A percentile compares a stretch with the other conserved stretches of the same genome.
These are phyloP conservation scores for Neotoma lepida DNA, from an alignment of 2,113 vertebrate species.

Conservation along the genomic window DNA sequence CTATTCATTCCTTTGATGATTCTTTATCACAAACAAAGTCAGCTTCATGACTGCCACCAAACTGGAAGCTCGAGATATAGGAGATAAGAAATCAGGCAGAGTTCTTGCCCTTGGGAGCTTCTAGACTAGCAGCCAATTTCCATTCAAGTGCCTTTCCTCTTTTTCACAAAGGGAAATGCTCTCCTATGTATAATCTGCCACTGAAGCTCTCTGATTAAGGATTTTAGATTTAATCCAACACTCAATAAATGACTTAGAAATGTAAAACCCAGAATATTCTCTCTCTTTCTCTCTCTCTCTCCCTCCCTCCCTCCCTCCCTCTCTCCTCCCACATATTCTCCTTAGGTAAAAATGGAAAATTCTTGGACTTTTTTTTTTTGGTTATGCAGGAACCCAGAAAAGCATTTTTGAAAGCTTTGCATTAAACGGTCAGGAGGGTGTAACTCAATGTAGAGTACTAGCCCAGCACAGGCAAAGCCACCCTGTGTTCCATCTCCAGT, in stretches of 20 bases:
- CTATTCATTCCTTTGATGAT: not conserved
- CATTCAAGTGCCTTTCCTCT: not conserved
- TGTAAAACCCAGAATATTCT: slow-evolving; percentile 30
- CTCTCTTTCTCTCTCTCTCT: not conserved
- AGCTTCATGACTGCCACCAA: not conserved
- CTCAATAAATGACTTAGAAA: not conserved
- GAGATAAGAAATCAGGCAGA: not conserved
- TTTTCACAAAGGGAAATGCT: slow-evolving; percentile 13
- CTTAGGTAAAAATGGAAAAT: slow-evolving; percentile 4
- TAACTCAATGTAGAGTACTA: not conserved
- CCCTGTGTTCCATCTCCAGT: not conserved
- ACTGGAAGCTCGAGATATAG: not conserved
- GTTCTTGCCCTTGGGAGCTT: not conserved
- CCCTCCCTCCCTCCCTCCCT: not conserved
- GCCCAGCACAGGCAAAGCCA: not conserved
- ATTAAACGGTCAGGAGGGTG: not conserved
- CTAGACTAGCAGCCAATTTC: not conserved
- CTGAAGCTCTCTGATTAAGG: slow-evolving; percentile 22
- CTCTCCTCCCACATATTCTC: not conserved
- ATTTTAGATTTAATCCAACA: slow-evolving; percentile 15
- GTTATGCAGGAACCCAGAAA: not conserved
- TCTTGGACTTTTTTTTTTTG: not conserved
- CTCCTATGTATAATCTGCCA: not conserved
- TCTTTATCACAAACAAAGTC: not conserved
- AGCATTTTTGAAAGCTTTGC: slow-evolving; percentile 13